Percentiles rank a stretch among this genome's conserved stretches.
Conservation (phyloP, 1,140 invertebrate species). For the Dreissena rostriformis region DNA sequence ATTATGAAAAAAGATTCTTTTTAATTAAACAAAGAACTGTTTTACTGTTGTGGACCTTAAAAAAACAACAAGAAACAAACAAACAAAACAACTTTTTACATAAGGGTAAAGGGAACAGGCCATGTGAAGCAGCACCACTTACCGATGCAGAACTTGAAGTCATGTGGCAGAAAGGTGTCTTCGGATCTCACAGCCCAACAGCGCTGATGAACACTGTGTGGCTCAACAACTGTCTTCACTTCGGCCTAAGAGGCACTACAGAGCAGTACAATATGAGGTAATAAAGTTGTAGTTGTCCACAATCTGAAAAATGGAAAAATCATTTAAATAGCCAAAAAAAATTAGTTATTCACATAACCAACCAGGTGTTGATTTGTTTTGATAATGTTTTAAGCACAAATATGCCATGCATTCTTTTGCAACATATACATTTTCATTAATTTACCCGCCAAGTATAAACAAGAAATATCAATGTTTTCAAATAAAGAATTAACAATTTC, state of each 20-base stretch:
- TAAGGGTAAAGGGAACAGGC: conserved; percentile 6
- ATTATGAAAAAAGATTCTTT: too few species aligned
- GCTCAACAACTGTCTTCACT: conserved; percentile 22
- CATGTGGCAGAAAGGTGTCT: not conserved
- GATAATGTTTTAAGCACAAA: not conserved
- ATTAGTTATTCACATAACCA: not conserved
- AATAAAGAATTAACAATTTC: not conserved
- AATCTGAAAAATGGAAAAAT: not conserved
- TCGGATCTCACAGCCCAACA: not conserved
- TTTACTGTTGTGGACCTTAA: too few species aligned
- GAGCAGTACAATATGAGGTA: conserved; percentile 20
- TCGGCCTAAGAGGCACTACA: conserved; percentile 28
- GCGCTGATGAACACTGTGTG: conserved; percentile 25
- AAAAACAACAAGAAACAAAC: too few species aligned
- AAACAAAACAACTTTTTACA: too few species aligned
- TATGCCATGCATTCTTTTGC: not conserved
- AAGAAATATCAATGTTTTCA: not conserved
- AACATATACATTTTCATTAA: not conserved
- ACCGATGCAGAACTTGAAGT: conserved; percentile 1
- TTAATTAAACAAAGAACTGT: too few species aligned
- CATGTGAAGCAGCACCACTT: not conserved
- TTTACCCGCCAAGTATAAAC: not conserved
- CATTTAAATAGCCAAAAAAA: not conserved
- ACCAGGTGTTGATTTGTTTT: not conserved
- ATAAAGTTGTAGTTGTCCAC: not conserved